Conservation (phyloP, 2,113 vertebrate genomes). For the Bubo blakistoni region DNA sequence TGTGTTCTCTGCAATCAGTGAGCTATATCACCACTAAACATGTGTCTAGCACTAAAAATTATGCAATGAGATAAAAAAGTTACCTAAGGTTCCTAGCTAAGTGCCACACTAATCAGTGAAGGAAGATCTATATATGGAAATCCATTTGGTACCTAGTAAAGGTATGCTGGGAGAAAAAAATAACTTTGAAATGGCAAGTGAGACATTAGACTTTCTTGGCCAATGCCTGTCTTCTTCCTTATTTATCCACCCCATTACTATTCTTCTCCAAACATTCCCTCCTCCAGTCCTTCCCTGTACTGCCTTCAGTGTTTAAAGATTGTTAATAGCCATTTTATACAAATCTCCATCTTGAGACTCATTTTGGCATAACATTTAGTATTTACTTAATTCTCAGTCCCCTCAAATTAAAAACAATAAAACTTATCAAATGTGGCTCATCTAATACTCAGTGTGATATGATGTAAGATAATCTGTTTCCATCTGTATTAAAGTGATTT, state of each 20-base stretch:
- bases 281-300: neutral
- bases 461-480: neutral
- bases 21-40: neutral
- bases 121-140: neutral
- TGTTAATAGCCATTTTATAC: neutral
- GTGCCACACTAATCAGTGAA: neutral
- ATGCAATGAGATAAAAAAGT: neutral
- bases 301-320: neutral
- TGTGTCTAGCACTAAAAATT: neutral
- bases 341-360: neutral
- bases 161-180: neutral
- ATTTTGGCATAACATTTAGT: neutral
- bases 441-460: neutral
- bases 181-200: neutral
- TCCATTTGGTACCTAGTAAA: neutral
- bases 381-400: neutral
- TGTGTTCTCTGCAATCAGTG: neutral
- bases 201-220: neutral
- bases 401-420: neutral
- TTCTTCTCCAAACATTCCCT: neutral
- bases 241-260: neutral
- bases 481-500: neutral
- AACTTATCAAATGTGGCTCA: neutral
- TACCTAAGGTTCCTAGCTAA: neutral
- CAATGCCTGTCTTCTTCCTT: neutral